These are phyloP conservation scores for Psittacara wagleri DNA, from an alignment of 2,113 vertebrate species.

Conservation along the genomic window DNA sequence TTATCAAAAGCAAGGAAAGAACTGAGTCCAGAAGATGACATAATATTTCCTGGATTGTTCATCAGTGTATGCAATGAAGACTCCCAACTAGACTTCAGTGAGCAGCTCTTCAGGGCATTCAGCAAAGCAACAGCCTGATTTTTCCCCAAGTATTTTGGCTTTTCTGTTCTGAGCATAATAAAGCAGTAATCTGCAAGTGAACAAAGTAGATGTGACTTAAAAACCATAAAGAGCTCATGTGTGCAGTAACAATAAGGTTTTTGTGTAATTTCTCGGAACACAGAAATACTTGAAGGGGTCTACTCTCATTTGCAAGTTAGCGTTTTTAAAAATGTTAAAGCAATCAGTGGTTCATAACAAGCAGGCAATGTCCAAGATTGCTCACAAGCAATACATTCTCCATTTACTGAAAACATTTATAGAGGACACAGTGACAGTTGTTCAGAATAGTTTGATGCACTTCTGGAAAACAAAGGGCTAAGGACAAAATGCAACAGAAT, in stretches of 20 bases:
- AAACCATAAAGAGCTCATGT: conserved; percentile 20
- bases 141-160: background rate
- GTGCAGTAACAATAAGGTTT: conserved; percentile 29
- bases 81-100: background rate
- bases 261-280: background rate
- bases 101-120: background rate
- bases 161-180: background rate
- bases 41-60: background rate
- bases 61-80: background rate
- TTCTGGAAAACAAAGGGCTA: background rate
- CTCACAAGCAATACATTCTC: background rate
- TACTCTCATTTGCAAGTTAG: conserved; percentile 32
- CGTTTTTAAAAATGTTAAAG: background rate
- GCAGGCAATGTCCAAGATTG: background rate
- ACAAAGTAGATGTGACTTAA: background rate
- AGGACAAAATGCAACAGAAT: background rate
- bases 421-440: background rate
- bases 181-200: background rate
- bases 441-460: background rate
- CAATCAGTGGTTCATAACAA: background rate
- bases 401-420: conserved; percentile 8
- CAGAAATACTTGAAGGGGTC: conserved; percentile 16
- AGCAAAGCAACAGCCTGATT: background rate
- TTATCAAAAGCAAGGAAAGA: background rate
- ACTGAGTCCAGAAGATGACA: background rate